These are phyloP conservation scores for Sisyra terminalis DNA, from an alignment of 2,888 invertebrate genomes.

Conservation along the genomic window DNA sequence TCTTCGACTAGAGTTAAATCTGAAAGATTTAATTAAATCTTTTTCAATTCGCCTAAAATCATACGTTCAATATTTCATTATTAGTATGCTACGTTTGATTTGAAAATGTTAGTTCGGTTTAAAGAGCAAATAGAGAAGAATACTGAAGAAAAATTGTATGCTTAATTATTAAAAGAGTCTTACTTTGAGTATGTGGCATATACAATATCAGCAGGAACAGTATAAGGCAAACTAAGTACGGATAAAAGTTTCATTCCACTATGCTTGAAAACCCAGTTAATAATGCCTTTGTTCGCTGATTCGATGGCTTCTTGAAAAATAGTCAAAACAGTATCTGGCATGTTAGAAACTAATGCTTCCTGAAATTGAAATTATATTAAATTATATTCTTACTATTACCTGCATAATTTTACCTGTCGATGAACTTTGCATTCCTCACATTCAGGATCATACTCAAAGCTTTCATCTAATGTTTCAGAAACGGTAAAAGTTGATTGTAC, in stretches of 20 bases:
- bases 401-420: conserved; percentile 47
- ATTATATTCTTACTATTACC: no score
- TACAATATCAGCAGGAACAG: conserved; percentile 75
- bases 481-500: conserved; percentile 73
- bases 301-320: conserved; percentile 89
- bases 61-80: background rate
- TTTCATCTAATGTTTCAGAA: conserved; percentile 55
- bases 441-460: conserved; percentile 64
- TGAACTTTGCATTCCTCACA: conserved; percentile 79
- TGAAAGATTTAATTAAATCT: conserved; percentile 2
- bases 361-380: conserved; percentile 26
- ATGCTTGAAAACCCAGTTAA: conserved; percentile 81
- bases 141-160: background rate
- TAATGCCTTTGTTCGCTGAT: conserved; percentile 75
- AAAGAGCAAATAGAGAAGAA: background rate
- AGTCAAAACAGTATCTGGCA: conserved; percentile 79
- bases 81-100: background rate
- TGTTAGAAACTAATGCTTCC: conserved; percentile 75
- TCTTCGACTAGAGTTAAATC: conserved; percentile 2
- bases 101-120: background rate
- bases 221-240: conserved; percentile 67
- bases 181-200: conserved; percentile 78
- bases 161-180: conserved; percentile 25
- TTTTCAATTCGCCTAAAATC: background rate
- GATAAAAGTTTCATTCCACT: conserved; percentile 66